These are phyloP conservation scores for Cynaeus angustus DNA, from an alignment of 2,888 invertebrate species.

Conservation along the genomic window DNA sequence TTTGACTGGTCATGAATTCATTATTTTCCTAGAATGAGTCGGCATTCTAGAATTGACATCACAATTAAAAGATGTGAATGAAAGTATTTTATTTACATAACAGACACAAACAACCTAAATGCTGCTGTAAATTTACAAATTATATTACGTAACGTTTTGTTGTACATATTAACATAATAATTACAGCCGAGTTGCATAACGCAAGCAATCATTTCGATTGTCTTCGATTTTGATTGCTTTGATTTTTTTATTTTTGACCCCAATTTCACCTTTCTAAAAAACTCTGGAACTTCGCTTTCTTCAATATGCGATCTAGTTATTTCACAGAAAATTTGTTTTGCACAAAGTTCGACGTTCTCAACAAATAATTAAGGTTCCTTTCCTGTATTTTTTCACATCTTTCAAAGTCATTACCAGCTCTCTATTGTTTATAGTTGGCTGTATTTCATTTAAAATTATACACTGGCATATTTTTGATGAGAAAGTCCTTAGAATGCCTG, in stretches of 20 bases:
- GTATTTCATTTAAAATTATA: not conserved
- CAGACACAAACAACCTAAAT: conserved; percentile 15
- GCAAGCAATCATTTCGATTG: not conserved
- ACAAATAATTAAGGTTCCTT: no score
- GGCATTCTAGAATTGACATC: conserved; percentile 27
- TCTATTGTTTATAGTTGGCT: not conserved
- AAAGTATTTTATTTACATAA: conserved; percentile 28
- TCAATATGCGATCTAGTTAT: not conserved
- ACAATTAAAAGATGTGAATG: conserved; percentile 33
- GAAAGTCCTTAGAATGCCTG: not conserved
- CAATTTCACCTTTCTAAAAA: not conserved
- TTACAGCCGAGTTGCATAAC: not conserved
- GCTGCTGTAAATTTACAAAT: conserved; percentile 19
- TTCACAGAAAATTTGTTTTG: no score
- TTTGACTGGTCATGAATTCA: conserved; percentile 19
- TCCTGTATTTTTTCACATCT: no score
- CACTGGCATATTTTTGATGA: not conserved
- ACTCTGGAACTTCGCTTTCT: not conserved
- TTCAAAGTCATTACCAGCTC: no score
- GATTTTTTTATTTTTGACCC: not conserved
- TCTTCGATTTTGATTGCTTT: not conserved
- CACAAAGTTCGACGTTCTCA: no score
- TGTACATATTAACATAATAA: conserved; percentile 4
- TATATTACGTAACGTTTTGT: conserved; percentile 19
- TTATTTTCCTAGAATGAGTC: conserved; percentile 21